Evolutionary conservation across 1,140 invertebrate genomes (phyloP).

Genomic region (Macrotrachela quadricornifera): DNA sequence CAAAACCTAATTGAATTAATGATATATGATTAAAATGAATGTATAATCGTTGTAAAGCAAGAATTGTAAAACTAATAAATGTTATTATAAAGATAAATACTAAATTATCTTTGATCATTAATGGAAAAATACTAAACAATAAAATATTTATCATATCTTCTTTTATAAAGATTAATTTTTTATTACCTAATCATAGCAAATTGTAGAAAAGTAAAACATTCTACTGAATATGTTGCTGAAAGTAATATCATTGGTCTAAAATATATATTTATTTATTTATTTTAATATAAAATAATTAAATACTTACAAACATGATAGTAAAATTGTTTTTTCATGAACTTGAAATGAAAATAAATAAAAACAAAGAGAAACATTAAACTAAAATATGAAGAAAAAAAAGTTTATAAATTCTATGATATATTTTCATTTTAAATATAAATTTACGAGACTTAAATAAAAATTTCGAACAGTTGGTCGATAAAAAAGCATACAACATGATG

Average conservation of each 20-base stretch:
- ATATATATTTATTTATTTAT: neutral
- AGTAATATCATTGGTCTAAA: neutral
- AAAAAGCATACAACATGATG: slow-evolving; percentile 51
- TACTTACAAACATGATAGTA: slow-evolving; percentile 49
- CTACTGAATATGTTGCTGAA: neutral
- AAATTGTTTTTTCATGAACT: slow-evolving; percentile 89
- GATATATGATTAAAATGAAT: too few species aligned
- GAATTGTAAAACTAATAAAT: slow-evolving; percentile 4
- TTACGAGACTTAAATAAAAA: too few species aligned
- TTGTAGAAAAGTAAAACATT: neutral
- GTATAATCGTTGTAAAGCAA: neutral
- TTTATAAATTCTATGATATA: neutral
- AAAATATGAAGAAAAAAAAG: slow-evolving; percentile 12
- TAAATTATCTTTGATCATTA: neutral
- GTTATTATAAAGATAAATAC: neutral
- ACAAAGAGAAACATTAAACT: slow-evolving; percentile 56
- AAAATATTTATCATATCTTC: too few species aligned
- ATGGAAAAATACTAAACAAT: neutral
- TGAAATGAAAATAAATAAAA: slow-evolving; percentile 94
- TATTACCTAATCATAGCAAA: neutral
- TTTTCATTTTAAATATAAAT: too few species aligned
- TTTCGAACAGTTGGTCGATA: slow-evolving; percentile 42
- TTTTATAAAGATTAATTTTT: too few species aligned
- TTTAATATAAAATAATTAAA: neutral
- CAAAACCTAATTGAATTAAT: too few species aligned